Evolutionary conservation across 2,888 invertebrate genomes (phyloP), one percentile per base, ranked within the genome.

Genomic region (Drosophila incognita): DNA sequence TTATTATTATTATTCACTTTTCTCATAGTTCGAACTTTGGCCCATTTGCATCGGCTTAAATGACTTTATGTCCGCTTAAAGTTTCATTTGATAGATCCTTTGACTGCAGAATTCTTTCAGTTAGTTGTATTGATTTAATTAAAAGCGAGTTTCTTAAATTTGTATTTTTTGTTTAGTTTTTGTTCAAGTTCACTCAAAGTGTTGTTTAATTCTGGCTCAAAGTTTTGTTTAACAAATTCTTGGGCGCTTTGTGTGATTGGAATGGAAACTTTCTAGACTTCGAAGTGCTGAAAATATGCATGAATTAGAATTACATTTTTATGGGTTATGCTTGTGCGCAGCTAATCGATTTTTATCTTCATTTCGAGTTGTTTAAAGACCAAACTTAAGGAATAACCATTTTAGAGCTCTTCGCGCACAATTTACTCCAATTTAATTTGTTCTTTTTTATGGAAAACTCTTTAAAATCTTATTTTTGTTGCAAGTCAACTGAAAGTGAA

Each of bases 251-350:
- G 13, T 49, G 49, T 69, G n/a, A 42, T 58, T 42, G 27, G 27
- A 27, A 54, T 49, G 33, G 51, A 69, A 69, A 68, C 68, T 68
- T 68, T 58, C 40, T 36, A 68, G 68, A 68, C 68, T 58, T 69
- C 42, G 24, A 15, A 38, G 24, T 38, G 57, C 29, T 48, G 24
- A 13, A 56, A 38, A 68, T 38, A 49, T 48, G 38, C 48, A 48
- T 13, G 52, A 53, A n/a, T 53, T 18, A 40, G 52, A 53, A n/a
- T 53, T 18, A 40, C 21, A 15, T 31, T 67, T 49, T 65, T 64
- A 40, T 35, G 52, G 66, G 66, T 49, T 54, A 65, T 24, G 46
- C 46, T 46, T 65, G 65, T 64, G 65, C 65, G 65, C 51, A 57
- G 69, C 51, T 69, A 51, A 68, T 69, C 68, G 68, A 68, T 67